These are phyloP conservation scores for Orycteropus afer DNA, from an alignment of 2,113 vertebrate species.

Conservation along the genomic window DNA sequence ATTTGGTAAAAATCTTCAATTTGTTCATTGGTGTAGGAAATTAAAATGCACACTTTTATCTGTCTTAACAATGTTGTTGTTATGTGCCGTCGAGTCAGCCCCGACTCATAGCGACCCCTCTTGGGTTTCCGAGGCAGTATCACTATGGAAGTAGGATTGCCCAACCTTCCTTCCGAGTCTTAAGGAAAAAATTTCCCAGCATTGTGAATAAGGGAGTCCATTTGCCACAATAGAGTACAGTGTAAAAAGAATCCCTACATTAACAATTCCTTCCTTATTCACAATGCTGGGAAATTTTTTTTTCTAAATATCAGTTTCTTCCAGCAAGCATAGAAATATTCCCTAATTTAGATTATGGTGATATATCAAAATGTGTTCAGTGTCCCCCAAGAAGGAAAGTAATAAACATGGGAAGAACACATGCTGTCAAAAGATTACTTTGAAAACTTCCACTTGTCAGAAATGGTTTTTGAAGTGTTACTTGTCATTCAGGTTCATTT, in stretches of 20 bases:
- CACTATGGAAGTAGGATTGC: too few relatives aligned
- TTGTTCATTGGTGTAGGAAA: neutral
- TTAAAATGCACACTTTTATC: neutral
- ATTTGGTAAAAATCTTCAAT: too few relatives aligned
- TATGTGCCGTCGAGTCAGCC: too few relatives aligned
- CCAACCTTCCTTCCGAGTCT: too few relatives aligned
- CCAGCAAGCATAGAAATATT: neutral
- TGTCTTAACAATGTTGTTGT: neutral
- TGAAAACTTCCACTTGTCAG: neutral
- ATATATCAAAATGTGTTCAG: neutral
- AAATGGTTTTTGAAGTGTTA: neutral
- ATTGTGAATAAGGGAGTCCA: too few relatives aligned
- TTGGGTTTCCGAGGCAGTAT: too few relatives aligned
- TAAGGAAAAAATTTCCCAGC: too few relatives aligned
- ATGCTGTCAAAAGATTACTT: neutral
- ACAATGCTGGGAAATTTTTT: neutral
- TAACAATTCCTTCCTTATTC: neutral
- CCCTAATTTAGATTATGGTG: neutral
- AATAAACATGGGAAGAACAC: neutral
- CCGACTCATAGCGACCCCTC: too few relatives aligned
- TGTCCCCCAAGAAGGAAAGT: neutral
- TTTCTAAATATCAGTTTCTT: neutral
- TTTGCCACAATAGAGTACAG: too few relatives aligned
- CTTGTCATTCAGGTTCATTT: neutral
- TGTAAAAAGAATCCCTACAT: too few relatives aligned